A percentile compares a stretch with the other conserved stretches of the same genome.
These are phyloP conservation scores for Morus bassanus DNA, from an alignment of 2,797 vertebrate genomes.

Conservation along the genomic window DNA sequence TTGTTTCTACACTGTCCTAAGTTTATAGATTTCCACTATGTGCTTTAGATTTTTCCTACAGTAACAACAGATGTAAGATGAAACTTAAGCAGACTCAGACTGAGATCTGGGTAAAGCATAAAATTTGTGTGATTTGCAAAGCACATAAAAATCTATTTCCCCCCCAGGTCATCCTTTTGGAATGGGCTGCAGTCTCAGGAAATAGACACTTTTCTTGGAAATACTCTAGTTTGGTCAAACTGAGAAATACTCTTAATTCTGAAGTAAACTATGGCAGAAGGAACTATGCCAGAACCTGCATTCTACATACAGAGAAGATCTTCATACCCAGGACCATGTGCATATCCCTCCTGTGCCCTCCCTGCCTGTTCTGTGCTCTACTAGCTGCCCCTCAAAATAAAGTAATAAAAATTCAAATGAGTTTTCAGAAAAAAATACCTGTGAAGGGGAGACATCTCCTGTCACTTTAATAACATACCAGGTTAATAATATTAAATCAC, in stretches of 20 bases:
- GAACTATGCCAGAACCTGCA: neutral
- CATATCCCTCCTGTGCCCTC: neutral
- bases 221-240: neutral
- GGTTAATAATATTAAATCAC: constrained; percentile 58
- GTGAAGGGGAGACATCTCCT: constrained; percentile 22
- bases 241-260: neutral
- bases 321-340: neutral
- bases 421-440: constrained; percentile 19
- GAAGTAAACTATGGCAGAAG: neutral
- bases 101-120: neutral
- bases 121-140: neutral
- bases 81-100: neutral
- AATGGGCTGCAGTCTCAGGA: neutral
- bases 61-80: neutral
- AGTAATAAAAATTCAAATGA: constrained; percentile 68
- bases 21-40: neutral
- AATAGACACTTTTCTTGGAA: neutral
- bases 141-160: neutral
- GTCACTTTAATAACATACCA: constrained; percentile 56
- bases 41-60: neutral
- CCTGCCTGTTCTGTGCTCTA: neutral
- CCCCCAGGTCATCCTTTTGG: neutral
- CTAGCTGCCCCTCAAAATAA: constrained; percentile 38
- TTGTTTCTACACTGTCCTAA: neutral
- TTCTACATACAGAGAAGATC: neutral